phyloP scores from a whole-genome alignment of 2,113 vertebrate genomes.

The Gnathonemus echidnorhynchus region DNA sequence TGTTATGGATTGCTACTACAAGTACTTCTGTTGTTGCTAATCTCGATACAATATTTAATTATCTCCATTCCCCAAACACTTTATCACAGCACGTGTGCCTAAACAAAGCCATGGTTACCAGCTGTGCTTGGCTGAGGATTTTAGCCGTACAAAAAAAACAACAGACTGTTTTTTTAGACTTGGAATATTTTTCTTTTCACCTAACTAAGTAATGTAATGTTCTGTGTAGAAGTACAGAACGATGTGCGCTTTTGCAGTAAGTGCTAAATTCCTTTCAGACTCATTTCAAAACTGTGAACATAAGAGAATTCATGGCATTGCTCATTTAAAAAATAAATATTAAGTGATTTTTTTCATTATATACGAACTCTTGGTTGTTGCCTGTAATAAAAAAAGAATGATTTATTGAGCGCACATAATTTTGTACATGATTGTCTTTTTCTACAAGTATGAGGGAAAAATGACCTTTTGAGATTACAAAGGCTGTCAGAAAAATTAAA shows the following conservation, averaged over 20 bases:
- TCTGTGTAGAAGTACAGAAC: not conserved
- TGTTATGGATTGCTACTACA: not conserved
- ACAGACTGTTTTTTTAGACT: conserved; percentile 1
- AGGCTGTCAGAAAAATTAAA: conserved; percentile 45
- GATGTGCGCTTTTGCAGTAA: not conserved
- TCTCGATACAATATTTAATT: not conserved
- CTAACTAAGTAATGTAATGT: not conserved
- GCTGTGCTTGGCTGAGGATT: conserved; percentile 5
- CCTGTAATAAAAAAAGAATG: not conserved
- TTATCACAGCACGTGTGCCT: not conserved
- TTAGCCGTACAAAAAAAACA: not conserved
- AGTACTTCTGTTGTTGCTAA: not conserved
- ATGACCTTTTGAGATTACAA: conserved; percentile 50
- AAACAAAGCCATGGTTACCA: not conserved
- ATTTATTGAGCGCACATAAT: not conserved
- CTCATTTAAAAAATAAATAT: not conserved
- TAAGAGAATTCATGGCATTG: not conserved
- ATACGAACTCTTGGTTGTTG: not conserved
- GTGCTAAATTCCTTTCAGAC: not conserved
- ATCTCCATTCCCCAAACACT: not conserved
- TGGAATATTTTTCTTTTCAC: not conserved
- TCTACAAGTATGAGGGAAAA: conserved; percentile 11
- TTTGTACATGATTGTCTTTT: not conserved
- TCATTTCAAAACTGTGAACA: not conserved
- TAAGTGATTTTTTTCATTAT: not conserved